phyloP scores from a whole-genome alignment of 2,888 invertebrate species.

The Nephrotoma flavescens region DNA sequence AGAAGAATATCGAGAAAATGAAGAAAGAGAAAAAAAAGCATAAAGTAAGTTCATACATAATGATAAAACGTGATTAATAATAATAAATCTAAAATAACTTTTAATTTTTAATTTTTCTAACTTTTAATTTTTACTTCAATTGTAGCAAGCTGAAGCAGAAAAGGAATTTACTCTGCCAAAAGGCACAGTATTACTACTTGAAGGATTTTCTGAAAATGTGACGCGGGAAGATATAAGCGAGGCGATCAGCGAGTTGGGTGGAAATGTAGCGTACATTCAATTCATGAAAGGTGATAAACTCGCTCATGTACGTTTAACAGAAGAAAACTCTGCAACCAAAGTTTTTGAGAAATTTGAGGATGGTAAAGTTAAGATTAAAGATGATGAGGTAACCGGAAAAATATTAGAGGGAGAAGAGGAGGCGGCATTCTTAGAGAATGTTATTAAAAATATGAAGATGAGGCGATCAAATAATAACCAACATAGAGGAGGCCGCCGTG shows the following conservation, averaged over 20 bases:
- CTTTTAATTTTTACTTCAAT: neutral
- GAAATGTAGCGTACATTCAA: conserved; percentile 57
- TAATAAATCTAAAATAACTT: too few species aligned
- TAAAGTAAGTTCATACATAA: conserved; percentile 11
- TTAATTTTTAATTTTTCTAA: conserved; percentile 12
- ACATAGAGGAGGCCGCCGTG: neutral
- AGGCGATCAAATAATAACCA: conserved; percentile 31
- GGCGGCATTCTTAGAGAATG: conserved; percentile 45
- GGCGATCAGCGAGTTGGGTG: conserved; percentile 21
- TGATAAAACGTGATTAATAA: conserved; percentile 20
- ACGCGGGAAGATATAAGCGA: conserved; percentile 61
- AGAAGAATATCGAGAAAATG: conserved; percentile 48
- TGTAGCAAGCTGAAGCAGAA: conserved; percentile 26
- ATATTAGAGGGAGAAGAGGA: conserved; percentile 60
- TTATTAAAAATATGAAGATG: conserved; percentile 43
- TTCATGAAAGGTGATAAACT: conserved; percentile 57
- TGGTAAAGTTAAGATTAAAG: conserved; percentile 38
- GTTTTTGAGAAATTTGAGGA: conserved; percentile 47
- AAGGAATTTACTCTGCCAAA: conserved; percentile 45
- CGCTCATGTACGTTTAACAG: conserved; percentile 56
- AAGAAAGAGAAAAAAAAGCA: conserved; percentile 40
- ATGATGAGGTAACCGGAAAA: conserved; percentile 37
- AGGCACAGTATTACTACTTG: conserved; percentile 59
- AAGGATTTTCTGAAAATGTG: conserved; percentile 42
- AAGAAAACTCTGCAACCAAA: conserved; percentile 52